Conservation (phyloP, 1,140 invertebrate species). For the silkworm (Bombyx mori) region ASM3026992v2 NC_085109.1:5285001-5285500, state of each 20-base stretch:
- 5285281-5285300: too few relatives aligned
- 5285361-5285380: too few relatives aligned
- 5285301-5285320: too few relatives aligned
- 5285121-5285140: background rate
- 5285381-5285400: too few relatives aligned
- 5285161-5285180: background rate
- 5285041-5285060: background rate
- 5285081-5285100: background rate
- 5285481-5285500: too few relatives aligned
- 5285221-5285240: background rate
- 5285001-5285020: background rate
- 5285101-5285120: slow-evolving; percentile 7
- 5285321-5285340: too few relatives aligned
- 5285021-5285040: slow-evolving; percentile 1
- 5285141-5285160: background rate
- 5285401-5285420: too few relatives aligned
- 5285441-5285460: too few relatives aligned
- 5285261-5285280: background rate
- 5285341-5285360: too few relatives aligned
- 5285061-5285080: slow-evolving; percentile 1
- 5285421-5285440: too few relatives aligned
- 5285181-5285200: background rate
- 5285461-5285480: too few relatives aligned
- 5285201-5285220: background rate
- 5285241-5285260: background rate